phyloP scores from a whole-genome alignment of 2,888 invertebrate species.

The Spicauda simplicius region DNA sequence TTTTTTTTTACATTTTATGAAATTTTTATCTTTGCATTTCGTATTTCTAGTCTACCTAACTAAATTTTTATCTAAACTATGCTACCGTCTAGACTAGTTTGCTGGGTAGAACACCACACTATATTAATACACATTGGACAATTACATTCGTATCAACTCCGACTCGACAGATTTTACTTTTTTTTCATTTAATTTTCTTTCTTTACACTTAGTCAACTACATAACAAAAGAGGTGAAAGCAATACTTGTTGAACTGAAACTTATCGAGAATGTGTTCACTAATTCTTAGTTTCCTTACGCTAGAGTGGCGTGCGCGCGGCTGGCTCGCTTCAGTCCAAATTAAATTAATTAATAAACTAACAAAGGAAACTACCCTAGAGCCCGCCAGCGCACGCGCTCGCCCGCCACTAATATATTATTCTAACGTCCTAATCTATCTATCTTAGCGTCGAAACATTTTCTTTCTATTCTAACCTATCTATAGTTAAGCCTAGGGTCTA shows the following conservation, averaged over 20 bases:
- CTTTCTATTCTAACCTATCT: conserved; percentile 81
- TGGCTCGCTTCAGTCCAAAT: conserved; percentile 82
- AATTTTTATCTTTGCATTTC: conserved; percentile 85
- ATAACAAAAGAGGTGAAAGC: conserved; percentile 84
- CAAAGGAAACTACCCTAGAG: conserved; percentile 81
- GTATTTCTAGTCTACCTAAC: conserved; percentile 85
- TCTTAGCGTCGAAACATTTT: conserved; percentile 82
- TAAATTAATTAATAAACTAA: conserved; percentile 85
- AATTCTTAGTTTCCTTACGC: conserved; percentile 64
- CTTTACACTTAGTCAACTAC: conserved; percentile 83
- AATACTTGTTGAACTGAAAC: conserved; percentile 81
- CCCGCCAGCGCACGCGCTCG: conserved; percentile 59
- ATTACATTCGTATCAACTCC: conserved; percentile 80
- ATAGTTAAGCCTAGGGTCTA: conserved; percentile 76
- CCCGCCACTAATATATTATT: conserved; percentile 67
- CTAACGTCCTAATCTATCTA: conserved; percentile 79
- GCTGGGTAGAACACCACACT: conserved; percentile 84
- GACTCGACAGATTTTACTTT: conserved; percentile 60
- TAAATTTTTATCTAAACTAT: conserved; percentile 84
- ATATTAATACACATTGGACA: conserved; percentile 84
- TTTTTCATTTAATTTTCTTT: conserved; percentile 78
- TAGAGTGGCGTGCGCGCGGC: conserved; percentile 57
- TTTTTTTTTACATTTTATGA: conserved; percentile 85
- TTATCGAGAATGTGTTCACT: conserved; percentile 79
- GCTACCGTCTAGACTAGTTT: conserved; percentile 85